Evolutionary conservation across 2,113 vertebrate genomes (phyloP), one percentile per base, ranked within the genome.

Genomic region (Neotragus pygmaeus): DNA sequence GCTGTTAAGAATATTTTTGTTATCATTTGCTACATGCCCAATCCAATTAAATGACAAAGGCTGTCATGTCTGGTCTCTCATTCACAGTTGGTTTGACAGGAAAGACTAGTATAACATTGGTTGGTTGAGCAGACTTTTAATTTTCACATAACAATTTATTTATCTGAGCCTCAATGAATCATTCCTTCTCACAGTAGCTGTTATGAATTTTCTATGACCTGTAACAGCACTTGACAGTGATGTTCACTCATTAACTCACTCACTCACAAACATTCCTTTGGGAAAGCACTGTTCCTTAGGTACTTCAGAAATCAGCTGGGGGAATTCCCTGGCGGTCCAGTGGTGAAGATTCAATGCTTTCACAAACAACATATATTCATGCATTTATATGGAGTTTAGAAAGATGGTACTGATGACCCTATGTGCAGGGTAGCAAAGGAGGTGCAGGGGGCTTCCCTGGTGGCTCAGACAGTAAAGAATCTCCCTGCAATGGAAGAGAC

Each of bases 81-180:
- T 4, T 5, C 13, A 47, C 15, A 77, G 62, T 1, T 2, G 43
- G 33, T 10, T 5, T 12, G 49, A 11, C 19, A 10, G 1, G 21
- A 57, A 70, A 19, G 6, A 8, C 2, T 3, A 2, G 17, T 15
- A 6, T 2, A 2, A 27, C 49, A n/a, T n/a, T 1, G 5, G 51
- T 15, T 36, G 23, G 15, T 0, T 2, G 17, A 30, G 58, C 0
- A 13, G 49, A 11, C 16, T 15, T 45, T 55, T 58, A 19, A 21
- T 19, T 45, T 14, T 15, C 13, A 6, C 1, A 6, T 4, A 55
- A 27, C 16, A 12, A 6, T 16, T 57, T 4, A 3, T 30, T n/a
- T 5, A 39, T 19, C 77, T 51, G 13, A 60, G 39, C 6, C 51
- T 27, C 49, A 2, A 11, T 45, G 4, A 16, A 43, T 12, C 73